These are phyloP conservation scores for Pocillopora damicornis DNA, from an alignment of 64 coral and sea anemone genomes.

Conservation along the genomic window DNA sequence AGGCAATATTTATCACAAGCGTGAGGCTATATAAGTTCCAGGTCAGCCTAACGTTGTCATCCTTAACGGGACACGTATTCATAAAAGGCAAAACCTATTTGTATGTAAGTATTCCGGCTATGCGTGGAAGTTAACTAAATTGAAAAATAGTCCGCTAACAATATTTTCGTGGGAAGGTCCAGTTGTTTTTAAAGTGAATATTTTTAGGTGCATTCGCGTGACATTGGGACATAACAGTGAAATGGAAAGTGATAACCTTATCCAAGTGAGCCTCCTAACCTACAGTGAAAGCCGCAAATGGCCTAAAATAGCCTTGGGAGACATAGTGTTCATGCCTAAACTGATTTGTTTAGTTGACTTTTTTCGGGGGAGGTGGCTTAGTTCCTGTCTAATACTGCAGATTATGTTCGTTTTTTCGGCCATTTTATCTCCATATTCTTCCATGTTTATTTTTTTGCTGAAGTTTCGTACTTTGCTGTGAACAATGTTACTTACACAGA, in stretches of 20 bases:
- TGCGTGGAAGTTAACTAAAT: neutral
- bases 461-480: no score
- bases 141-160: no score
- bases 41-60: neutral
- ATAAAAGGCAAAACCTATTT: neutral
- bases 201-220: neutral
- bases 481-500: no score
- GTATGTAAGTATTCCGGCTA: neutral
- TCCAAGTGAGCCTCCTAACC: neutral
- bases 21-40: neutral
- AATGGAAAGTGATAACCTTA: neutral
- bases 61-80: neutral
- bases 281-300: no score
- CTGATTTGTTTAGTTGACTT: neutral
- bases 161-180: neutral
- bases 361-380: neutral
- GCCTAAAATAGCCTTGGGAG: neutral
- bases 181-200: neutral
- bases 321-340: conserved; percentile 5
- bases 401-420: neutral
- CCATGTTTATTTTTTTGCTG: no score
- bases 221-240: neutral
- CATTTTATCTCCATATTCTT: no score
- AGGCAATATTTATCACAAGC: conserved; percentile 4
- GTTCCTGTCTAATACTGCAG: neutral